Evolutionary conservation across 2,888 invertebrate genomes (phyloP).

Genomic region (Synanthedon andrenaeformis): DNA sequence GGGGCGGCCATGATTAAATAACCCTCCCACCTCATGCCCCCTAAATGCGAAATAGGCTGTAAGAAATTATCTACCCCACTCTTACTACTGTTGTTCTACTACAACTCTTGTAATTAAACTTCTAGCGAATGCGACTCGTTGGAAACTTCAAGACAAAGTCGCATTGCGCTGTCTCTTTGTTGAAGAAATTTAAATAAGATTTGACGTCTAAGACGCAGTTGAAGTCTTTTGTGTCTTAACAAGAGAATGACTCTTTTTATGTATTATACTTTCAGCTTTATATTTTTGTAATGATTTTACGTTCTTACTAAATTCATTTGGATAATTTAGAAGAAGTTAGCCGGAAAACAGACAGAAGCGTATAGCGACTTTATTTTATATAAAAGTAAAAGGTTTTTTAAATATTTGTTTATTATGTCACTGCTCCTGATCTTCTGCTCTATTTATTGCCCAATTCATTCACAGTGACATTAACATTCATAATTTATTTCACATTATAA

Average conservation of each 20-base stretch:
- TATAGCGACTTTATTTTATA: too few species aligned
- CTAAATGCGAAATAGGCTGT: conserved; percentile 44
- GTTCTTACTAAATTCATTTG: too few species aligned
- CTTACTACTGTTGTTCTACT: conserved; percentile 22
- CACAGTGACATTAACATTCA: too few species aligned
- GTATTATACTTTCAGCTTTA: too few species aligned
- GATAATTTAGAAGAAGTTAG: too few species aligned
- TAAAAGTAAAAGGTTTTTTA: too few species aligned
- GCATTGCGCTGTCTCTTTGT: not conserved
- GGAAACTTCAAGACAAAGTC: not conserved
- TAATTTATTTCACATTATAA: too few species aligned
- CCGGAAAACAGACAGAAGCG: too few species aligned
- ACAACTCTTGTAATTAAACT: conserved; percentile 56
- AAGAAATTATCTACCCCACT: conserved; percentile 46
- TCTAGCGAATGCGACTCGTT: conserved; percentile 11
- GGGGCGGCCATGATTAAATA: conserved; percentile 45
- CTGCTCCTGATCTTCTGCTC: too few species aligned
- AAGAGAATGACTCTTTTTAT: not conserved
- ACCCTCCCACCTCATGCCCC: conserved; percentile 18
- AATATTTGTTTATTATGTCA: too few species aligned
- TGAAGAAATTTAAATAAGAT: not conserved
- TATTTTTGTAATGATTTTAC: too few species aligned
- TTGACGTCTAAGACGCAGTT: not conserved
- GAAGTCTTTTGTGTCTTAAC: not conserved
- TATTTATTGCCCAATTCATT: too few species aligned